Evolutionary conservation across 2,797 vertebrate species (phyloP), one percentile per base, ranked within the genome.

Genomic region (Tiaroga cobitis): DNA sequence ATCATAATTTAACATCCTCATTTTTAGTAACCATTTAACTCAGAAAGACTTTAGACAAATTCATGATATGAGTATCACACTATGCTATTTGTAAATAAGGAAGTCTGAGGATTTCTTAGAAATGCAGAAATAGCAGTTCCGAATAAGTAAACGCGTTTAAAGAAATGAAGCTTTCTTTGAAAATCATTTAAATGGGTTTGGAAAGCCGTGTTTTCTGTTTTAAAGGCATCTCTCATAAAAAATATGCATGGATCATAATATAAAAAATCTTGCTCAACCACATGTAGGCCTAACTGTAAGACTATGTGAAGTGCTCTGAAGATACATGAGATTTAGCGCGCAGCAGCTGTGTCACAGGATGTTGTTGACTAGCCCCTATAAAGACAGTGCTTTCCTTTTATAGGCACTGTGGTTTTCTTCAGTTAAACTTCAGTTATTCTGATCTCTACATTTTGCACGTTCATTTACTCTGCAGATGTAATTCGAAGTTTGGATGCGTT

Each of bases 341-440:
- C 15, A 51, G 34, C 51, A 68, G 16, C 21, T 81, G 16, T 86
- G 68, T 34, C 70, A 77, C 85, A 88, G 86, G 90, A 90, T 85
- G 90, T 87, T 88, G 84, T 86, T 86, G 80, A 86, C 82, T 85
- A 85, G 75, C 69, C 82, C 78, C 80, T 54, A 75, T 72, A 75
- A 24, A 81, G 61, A 82, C 49, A 65, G 69, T 39, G 82, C 79
- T 90, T 91, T 90, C 89, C 89, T 87, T 84, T 85, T 56, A 49
- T 32, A 63, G 61, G 59, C 81, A 70, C 29, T 84, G 83, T 81
- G 72, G 88, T 83, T 85, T 81, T 86, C 37, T 76, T 56, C 19
- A 34, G 77, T 85, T 87, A 63, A 46, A 61, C 41, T 83, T 75
- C 13, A 65, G 54, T 65, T 74, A 65, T 75, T 75, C 29, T 26